Base-by-base conservation (phyloP, 2,797 vertebrate genomes). In the Platyrinchus mystaceus region DNA sequence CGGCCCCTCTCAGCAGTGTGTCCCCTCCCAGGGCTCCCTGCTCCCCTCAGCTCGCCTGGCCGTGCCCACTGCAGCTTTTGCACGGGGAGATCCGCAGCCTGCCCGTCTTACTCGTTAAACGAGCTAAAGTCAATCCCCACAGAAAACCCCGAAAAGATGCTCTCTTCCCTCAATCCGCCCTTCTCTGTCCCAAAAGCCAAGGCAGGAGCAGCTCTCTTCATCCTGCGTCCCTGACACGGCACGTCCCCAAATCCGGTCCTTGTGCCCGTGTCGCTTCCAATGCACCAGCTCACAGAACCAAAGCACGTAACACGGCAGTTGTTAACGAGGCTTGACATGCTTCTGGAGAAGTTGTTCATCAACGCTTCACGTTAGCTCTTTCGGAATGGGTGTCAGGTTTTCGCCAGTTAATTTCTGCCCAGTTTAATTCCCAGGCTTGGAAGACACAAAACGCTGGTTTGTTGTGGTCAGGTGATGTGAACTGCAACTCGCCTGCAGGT, bases 191-290 rank as follows among this genome's bases (percentile, higher is more conserved):
- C 0, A 0, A 46, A 23, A 2, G 12, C 39, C 6, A 6, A 32
- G 28, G 17, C 68, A 14, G 3, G 41, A 66, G 17, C 14, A 22
- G 22, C 32, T 37, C 4, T 11, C 3, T 2, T 14, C 13, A 2
- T 23, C 14, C 16, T 24, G 46, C 12, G 5, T 12, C 14, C 10
- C 14, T 44, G 32, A 7, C 3, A 2, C 3, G 0, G 8, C 0
- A 0, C 4, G 1, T 50, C 30, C 30, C 19, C 47, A 34, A 3
- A 21, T 20, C 6, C 2, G 0, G 7, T 10, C 9, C 24, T 36
- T 0, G 9, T 60, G 34, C 10, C 11, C 2, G 0, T 5, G 11
- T 20, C 0, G 0, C 14, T 59, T 52, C 36, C 1, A 0, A 7
- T 26, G 37, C 26, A 6, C 20, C 34, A 13, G 8, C 5, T 18